These are phyloP conservation scores for Tillus elongatus DNA, from an alignment of 2,888 invertebrate genomes.

Conservation along the genomic window DNA sequence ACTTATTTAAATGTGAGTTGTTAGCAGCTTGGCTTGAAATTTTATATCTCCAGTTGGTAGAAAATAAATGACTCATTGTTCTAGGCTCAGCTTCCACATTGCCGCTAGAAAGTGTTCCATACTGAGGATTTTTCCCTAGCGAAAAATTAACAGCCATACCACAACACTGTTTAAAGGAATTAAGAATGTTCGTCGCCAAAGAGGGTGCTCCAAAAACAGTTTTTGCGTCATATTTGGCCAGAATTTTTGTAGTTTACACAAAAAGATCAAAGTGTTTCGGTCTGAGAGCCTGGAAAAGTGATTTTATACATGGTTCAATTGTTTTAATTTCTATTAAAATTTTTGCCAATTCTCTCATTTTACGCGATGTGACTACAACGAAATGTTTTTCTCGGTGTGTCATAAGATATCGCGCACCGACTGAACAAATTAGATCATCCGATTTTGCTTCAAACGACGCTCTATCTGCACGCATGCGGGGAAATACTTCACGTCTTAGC, in stretches of 20 bases:
- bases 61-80: constrained; percentile 18
- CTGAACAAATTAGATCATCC: constrained; percentile 12
- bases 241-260: constrained; percentile 16
- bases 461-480: constrained; percentile 14
- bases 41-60: constrained; percentile 8
- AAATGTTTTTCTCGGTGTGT: constrained; percentile 19
- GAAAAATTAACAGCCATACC: constrained; percentile 20
- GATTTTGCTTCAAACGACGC: constrained; percentile 13
- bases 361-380: constrained; percentile 15
- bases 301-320: constrained; percentile 14
- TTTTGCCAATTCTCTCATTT: constrained; percentile 19
- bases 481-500: constrained; percentile 13
- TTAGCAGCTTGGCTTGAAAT: too few relatives aligned
- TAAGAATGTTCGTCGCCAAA: constrained; percentile 23
- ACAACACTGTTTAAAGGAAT: constrained; percentile 24
- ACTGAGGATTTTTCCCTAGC: constrained; percentile 12
- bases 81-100: constrained; percentile 18
- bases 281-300: constrained; percentile 15
- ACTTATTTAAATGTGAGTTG: constrained; percentile 8
- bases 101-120: constrained; percentile 9
- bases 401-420: constrained; percentile 19
- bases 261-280: constrained; percentile 19
- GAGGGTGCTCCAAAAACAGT: constrained; percentile 19
- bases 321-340: constrained; percentile 17
- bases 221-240: constrained; percentile 20